These are phyloP conservation scores for Xenotilapia flavipinnis DNA, from an alignment of 2,113 vertebrate species.

Conservation along the genomic window DNA sequence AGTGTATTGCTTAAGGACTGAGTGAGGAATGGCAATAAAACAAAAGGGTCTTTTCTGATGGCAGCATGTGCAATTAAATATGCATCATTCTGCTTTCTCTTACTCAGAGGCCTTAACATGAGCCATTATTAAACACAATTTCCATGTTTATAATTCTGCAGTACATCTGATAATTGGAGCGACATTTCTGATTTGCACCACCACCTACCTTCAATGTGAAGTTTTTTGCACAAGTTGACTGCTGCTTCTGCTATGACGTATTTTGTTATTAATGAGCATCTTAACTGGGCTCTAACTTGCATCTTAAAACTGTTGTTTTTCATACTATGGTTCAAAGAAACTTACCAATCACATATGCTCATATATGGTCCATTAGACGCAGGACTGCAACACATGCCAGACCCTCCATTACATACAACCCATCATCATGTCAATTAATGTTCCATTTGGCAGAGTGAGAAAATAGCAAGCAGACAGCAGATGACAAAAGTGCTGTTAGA, in stretches of 20 bases:
- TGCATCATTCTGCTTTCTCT: neutral
- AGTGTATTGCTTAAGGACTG: neutral
- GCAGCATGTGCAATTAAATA: neutral
- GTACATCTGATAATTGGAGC: neutral
- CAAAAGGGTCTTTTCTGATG: neutral
- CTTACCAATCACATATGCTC: conserved; percentile 64
- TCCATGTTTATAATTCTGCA: neutral
- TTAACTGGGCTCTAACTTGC: conserved; percentile 25
- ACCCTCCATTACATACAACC: conserved; percentile 27
- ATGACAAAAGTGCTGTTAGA: neutral
- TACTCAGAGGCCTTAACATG: neutral
- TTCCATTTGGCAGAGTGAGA: conserved; percentile 1
- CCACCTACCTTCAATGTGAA: conserved; percentile 59
- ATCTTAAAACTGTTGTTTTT: neutral
- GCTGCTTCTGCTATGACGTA: conserved; percentile 6
- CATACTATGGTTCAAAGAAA: conserved; percentile 36
- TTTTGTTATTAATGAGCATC: neutral
- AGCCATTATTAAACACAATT: neutral
- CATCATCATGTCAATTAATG: conserved; percentile 27
- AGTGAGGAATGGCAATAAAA: neutral
- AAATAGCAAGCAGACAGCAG: neutral
- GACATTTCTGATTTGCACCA: neutral
- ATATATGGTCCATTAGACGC: conserved; percentile 40
- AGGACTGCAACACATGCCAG: conserved; percentile 44
- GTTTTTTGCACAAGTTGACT: conserved; percentile 19